A percentile compares a stretch with the other conserved stretches of the same genome.
Evolutionary conservation across 2,113 vertebrate genomes (phyloP).

Genomic region (Muscicapa adusta): DNA sequence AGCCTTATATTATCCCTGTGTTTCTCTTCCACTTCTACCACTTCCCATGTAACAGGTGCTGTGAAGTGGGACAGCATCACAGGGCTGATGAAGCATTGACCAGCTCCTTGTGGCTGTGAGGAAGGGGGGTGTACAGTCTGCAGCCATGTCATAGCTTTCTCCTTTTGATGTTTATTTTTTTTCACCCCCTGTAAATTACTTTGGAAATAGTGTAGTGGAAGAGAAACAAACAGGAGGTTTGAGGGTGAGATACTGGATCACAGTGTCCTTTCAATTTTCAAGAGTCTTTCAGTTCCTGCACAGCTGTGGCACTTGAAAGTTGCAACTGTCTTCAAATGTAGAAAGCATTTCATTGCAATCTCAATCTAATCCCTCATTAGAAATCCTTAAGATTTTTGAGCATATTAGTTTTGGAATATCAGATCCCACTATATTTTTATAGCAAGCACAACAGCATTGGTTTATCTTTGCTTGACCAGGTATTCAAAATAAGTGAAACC

Average conservation of each 20-base stretch:
- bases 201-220: not conserved
- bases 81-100: not conserved
- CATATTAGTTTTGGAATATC: slow-evolving; percentile 70
- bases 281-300: slow-evolving; percentile 8
- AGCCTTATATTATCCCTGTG: not conserved
- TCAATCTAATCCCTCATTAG: not conserved
- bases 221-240: not conserved
- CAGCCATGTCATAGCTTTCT: not conserved
- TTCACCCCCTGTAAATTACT: not conserved
- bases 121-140: not conserved
- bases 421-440: slow-evolving; percentile 67
- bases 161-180: not conserved
- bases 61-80: not conserved
- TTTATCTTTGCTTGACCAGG: slow-evolving; percentile 65
- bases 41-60: not conserved
- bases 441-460: slow-evolving; percentile 58
- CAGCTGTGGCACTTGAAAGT: not conserved
- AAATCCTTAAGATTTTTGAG: slow-evolving; percentile 58
- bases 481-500: slow-evolving; percentile 64
- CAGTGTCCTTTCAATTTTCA: not conserved
- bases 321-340: slow-evolving; percentile 39
- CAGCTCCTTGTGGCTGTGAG: not conserved
- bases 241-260: not conserved
- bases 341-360: slow-evolving; percentile 42
- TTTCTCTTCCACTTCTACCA: not conserved